Percentiles rank a stretch among this genome's conserved stretches.
Evolutionary conservation across 2,113 vertebrate genomes (phyloP).

Genomic region (Chloropsis cyanopogon): DNA sequence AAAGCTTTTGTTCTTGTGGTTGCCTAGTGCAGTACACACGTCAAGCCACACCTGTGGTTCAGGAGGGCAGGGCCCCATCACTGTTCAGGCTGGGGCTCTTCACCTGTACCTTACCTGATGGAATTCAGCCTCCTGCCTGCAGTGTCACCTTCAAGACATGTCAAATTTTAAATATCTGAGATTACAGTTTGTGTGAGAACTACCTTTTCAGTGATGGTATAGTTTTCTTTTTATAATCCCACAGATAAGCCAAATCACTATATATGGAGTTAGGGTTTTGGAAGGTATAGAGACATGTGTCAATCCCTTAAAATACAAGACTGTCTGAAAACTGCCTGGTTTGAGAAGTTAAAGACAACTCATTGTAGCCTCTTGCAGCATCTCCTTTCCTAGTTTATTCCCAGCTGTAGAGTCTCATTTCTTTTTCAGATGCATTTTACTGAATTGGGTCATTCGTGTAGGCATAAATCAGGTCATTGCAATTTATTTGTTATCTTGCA

Average conservation of each 20-base stretch:
- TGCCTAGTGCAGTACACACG: neutral
- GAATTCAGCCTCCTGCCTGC: neutral
- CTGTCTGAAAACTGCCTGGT: neutral
- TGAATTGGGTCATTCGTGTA: conserved; percentile 24
- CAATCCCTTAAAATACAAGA: neutral
- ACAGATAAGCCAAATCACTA: neutral
- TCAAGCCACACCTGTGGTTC: neutral
- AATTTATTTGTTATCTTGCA: conserved; percentile 36
- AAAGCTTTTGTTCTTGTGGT: neutral
- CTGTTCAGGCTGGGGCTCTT: neutral
- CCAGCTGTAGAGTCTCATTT: neutral
- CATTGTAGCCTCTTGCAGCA: neutral
- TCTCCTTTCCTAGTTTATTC: neutral
- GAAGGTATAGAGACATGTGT: neutral
- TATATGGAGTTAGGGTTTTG: neutral
- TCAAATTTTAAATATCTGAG: neutral
- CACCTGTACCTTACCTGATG: accelerated
- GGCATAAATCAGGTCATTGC: conserved; percentile 31
- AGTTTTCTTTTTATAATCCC: neutral
- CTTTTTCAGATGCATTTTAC: neutral
- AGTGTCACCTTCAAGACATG: neutral
- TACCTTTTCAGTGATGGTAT: neutral
- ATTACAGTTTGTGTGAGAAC: neutral
- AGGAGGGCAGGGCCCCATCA: neutral
- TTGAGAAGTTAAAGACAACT: neutral